Base-by-base conservation (phyloP, 2,113 vertebrate genomes). In the Thalassarche chlororhynchos region DNA sequence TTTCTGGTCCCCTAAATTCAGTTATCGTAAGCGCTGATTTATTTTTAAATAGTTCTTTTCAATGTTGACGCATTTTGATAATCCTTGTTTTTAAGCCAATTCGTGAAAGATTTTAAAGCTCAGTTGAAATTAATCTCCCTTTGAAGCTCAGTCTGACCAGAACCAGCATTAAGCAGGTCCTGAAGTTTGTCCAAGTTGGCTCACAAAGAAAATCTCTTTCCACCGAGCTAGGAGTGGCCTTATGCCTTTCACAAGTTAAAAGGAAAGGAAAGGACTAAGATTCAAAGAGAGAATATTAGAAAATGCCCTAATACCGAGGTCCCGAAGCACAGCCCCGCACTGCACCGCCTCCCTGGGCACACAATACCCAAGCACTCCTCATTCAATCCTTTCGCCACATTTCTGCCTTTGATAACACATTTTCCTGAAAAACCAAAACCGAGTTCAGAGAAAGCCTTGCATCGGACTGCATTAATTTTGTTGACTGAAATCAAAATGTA, bases 21-120 rank as follows among this genome's bases (percentile, higher is more conserved):
- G 12, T 47, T 58, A 24, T 11, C 0, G 1, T 54, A 46, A 81
- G 6, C 2, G 0, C 34, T 1, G 3, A 10, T 40, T 87, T 65
- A 34, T 89, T 85, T 95, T 74, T 71, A 84, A 77, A 19, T 19
- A 17, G 55, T 19, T 71, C 28, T 77, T 92, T 87, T 51, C 20
- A 7, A 5, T 21, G 26, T 5, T 66, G 60, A 16, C 0, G 0
- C 38, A 15, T 82, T 94, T 58, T 31, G 29, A 42, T 55, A 66
- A 78, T 80, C 25, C 29, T 81, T 58, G 8, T 12, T 49, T 87
- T 78, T 62, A 78, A 54, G 38, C 54, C 54, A 74, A 8, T 38
- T 74, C 2, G 0, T 26, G 34, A 61, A 29, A n/a, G 31, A 20
- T 52, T 77, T 86, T 78, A 77, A 65, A 87, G n/a, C 29, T 86